phyloP scores from a whole-genome alignment of 2,888 invertebrate species.

The Caenorhabditis wallacei region DNA sequence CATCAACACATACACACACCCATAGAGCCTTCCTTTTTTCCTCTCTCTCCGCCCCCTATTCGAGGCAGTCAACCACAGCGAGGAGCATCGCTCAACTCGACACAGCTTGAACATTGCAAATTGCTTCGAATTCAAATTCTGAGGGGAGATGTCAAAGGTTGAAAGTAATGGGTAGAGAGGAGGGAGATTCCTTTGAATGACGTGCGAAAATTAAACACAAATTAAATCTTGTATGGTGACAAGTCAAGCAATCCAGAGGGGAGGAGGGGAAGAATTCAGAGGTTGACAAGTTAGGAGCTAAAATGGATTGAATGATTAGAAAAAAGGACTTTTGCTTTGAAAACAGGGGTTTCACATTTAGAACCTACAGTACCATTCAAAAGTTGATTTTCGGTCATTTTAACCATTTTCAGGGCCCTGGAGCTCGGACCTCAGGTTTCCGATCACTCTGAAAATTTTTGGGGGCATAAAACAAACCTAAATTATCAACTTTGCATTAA shows the following conservation, averaged over 20 bases:
- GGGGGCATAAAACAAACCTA: no score
- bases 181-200: slow-evolving; percentile 68
- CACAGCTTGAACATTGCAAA: slow-evolving; percentile 42
- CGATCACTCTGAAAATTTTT: no score
- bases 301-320: slow-evolving; percentile 8
- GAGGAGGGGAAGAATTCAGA: neutral
- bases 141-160: slow-evolving; percentile 46
- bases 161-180: neutral
- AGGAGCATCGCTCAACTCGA: slow-evolving; percentile 23
- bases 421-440: no score
- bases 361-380: no score
- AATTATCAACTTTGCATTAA: no score
- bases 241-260: slow-evolving; percentile 26
- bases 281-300: slow-evolving; percentile 16
- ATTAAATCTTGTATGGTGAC: slow-evolving; percentile 72
- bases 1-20: no score
- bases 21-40: neutral
- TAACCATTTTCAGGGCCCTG: no score
- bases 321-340: neutral
- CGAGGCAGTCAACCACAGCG: slow-evolving; percentile 27
- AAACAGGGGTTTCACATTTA: no score
- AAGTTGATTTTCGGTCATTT: no score
- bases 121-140: slow-evolving; percentile 44
- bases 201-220: slow-evolving; percentile 67
- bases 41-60: no score